phyloP scores from a whole-genome alignment of 2,888 invertebrate species.

The Antitype chi region DNA sequence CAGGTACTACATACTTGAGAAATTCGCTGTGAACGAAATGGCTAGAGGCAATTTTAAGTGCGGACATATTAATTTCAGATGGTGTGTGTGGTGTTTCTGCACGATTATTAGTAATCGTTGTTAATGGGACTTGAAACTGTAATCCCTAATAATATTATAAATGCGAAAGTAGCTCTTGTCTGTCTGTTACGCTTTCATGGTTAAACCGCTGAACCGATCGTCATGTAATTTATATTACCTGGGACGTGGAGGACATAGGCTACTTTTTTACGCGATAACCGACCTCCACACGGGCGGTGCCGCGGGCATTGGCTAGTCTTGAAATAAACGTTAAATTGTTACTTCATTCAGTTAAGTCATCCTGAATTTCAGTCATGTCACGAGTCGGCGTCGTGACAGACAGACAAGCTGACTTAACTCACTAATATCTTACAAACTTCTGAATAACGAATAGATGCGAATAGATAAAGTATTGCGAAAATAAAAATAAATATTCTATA shows the following conservation, averaged over 20 bases:
- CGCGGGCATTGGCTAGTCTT: too few species aligned
- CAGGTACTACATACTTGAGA: slow-evolving; percentile 14
- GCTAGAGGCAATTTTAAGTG: slow-evolving; percentile 11
- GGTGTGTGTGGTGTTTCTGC: neutral
- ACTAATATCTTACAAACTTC: slow-evolving; percentile 4
- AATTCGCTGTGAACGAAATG: slow-evolving; percentile 17
- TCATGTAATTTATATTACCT: too few species aligned
- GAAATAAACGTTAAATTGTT: neutral
- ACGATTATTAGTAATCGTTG: neutral
- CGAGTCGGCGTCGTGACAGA: neutral
- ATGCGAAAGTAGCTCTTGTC: too few species aligned
- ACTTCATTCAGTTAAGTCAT: neutral
- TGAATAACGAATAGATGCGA: neutral
- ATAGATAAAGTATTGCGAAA: too few species aligned
- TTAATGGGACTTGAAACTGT: neutral
- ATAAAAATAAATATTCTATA: too few species aligned
- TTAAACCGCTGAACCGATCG: too few species aligned
- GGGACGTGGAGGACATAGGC: too few species aligned
- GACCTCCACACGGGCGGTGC: too few species aligned
- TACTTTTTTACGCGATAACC: too few species aligned
- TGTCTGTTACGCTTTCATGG: too few species aligned
- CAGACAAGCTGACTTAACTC: neutral
- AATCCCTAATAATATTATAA: neutral
- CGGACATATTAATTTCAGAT: neutral
- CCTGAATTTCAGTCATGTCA: neutral